These are phyloP conservation scores for Trichogramma dendrolimi DNA, from an alignment of 2,888 invertebrate species.

Conservation along the genomic window DNA sequence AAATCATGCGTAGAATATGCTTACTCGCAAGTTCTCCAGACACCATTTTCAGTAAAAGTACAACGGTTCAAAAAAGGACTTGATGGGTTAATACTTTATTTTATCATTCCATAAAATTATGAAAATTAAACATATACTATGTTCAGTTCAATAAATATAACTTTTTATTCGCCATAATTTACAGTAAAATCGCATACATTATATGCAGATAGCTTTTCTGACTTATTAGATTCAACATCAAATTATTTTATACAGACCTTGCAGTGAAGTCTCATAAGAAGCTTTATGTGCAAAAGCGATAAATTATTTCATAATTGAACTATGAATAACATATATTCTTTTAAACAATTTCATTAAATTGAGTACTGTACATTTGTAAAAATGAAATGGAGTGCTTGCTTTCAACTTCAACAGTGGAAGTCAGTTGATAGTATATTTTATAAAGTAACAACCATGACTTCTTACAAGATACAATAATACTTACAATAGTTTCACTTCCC, in stretches of 20 bases:
- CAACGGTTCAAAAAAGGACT: no score
- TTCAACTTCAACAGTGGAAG: conserved; percentile 19
- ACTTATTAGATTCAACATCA: conserved; percentile 27
- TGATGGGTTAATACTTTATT: conserved; percentile 5
- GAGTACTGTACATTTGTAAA: conserved; percentile 27
- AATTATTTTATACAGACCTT: conserved; percentile 19
- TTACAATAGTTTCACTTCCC: conserved; percentile 18
- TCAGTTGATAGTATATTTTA: conserved; percentile 13
- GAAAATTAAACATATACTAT: background rate
- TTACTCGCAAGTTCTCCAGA: no score
- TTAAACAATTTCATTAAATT: conserved; percentile 15
- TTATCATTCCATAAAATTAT: background rate
- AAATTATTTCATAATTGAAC: conserved; percentile 16
- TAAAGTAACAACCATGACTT: conserved; percentile 20
- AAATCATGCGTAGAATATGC: no score
- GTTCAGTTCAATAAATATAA: conserved; percentile 35
- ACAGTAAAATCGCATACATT: conserved; percentile 39
- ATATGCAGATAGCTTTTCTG: conserved; percentile 35
- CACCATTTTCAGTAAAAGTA: no score
- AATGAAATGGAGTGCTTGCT: conserved; percentile 20
- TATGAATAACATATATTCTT: conserved; percentile 15
- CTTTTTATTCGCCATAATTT: conserved; percentile 41
- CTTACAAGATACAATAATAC: conserved; percentile 16
- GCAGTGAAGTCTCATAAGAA: conserved; percentile 25
- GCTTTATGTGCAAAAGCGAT: conserved; percentile 16